Base-by-base conservation (phyloP, 2,113 vertebrate genomes). In the Gracilinanus agilis region DNA sequence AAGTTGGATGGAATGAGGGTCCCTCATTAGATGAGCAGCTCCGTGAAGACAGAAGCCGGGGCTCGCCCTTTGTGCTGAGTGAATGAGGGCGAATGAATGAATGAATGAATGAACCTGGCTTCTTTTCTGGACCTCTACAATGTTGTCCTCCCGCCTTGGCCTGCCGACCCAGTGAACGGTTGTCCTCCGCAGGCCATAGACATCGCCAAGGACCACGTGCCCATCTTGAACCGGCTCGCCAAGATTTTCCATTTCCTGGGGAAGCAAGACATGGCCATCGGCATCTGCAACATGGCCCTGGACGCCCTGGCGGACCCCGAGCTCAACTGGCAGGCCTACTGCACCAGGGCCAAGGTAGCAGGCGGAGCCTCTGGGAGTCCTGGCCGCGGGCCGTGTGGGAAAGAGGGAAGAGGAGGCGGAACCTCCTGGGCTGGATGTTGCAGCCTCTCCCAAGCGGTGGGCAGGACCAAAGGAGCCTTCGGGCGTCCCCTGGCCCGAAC, bases 241-340 rank as follows among this genome's bases (percentile, higher is more conserved):
- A 99, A 98, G 96, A 97, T 98, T 94, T 99, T 99, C 97, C 98
- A 97, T 61, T 97, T 98, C 94, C 97, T 99, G 67, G 99, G 98
- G 54, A 99, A 99, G 98, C 98, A 99, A 89, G 98, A 99, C 49
- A 98, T 99, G 98, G 98, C 99, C 67, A 99, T 97, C 90, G 99
- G 99, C 58, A 98, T 99, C 95, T 98, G 99, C 96, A 99, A 98
- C 88, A 99, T 99, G 99, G 98, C 99, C 8, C 97, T 99, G 24
- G 98, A 98, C 44, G 96, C 98, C 44, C 98, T 99, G 34, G 96
- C 96, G 89, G 99, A 99, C 40, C 98, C 98, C 0, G 98, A 99
- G 94, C 98, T 99, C 94, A 99, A 98, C 98, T 99, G 99, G 99
- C 99, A 99, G 98, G 98, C 98, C 0, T 99, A 99, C 98, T 98